These are phyloP conservation scores for Drosophila sechellia DNA, from an alignment of 1,140 invertebrate species.

Conservation along the genomic window DNA sequence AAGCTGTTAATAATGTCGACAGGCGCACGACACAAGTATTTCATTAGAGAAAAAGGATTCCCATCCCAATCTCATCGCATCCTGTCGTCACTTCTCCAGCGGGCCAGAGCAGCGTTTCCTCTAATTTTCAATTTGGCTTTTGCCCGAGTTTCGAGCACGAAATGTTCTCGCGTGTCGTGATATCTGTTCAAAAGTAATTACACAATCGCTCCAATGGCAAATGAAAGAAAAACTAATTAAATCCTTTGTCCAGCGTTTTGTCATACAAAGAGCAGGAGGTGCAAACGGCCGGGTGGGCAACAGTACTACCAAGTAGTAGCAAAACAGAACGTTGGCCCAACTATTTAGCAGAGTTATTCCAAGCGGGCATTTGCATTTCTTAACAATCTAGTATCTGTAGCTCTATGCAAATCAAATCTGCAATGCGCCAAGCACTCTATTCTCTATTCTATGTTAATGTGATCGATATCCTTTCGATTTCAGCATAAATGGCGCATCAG, in stretches of 20 bases:
- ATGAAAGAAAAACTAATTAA: constrained; percentile 83
- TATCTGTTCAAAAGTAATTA: constrained; percentile 76
- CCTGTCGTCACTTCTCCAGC: constrained; percentile 20
- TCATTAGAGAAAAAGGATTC: constrained; percentile 64
- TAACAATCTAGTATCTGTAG: constrained; percentile 18
- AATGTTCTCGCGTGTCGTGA: constrained; percentile 50
- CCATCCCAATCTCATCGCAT: constrained; percentile 15
- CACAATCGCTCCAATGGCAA: constrained; percentile 49
- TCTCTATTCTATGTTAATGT: constrained; percentile 59
- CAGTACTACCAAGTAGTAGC: background rate
- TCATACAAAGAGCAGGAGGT: constrained; percentile 25
- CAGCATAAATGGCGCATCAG: constrained; percentile 69
- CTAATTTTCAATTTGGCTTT: constrained; percentile 59
- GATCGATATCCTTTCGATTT: constrained; percentile 65
- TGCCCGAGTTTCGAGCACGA: constrained; percentile 49
- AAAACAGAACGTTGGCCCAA: constrained; percentile 40
- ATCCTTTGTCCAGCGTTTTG: constrained; percentile 75
- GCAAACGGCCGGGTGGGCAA: background rate
- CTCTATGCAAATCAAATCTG: constrained; percentile 68
- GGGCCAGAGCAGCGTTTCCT: constrained; percentile 21
- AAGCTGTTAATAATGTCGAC: constrained; percentile 81
- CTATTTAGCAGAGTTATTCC: constrained; percentile 37
- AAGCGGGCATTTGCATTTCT: constrained; percentile 15
- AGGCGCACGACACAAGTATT: constrained; percentile 80
- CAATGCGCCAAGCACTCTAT: constrained; percentile 61